A percentile compares a stretch with the other conserved stretches of the same genome.
Conservation (phyloP, 2,113 vertebrate genomes). For the Thermophis baileyi region DNA sequence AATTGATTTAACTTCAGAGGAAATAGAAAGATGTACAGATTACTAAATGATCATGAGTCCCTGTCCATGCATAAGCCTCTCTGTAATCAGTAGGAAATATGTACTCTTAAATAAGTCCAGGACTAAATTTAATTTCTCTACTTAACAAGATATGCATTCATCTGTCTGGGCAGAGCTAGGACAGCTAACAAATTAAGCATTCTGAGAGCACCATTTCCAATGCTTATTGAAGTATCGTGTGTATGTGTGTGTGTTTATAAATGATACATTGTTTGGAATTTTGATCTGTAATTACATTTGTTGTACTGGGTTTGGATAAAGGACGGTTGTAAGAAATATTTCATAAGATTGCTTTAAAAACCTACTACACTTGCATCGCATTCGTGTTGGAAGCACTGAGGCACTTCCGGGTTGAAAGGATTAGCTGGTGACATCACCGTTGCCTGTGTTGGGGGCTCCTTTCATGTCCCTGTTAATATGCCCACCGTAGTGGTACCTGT, state of each 20-base stretch:
- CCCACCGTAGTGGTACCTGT: background rate
- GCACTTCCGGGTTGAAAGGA: background rate
- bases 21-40: background rate
- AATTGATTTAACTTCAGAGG: background rate
- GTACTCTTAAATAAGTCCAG: background rate
- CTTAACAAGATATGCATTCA: background rate
- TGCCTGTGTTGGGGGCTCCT: background rate
- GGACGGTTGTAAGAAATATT: background rate
- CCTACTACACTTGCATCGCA: background rate
- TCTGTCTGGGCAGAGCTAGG: background rate
- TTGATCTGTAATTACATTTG: background rate
- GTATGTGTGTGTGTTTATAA: background rate
- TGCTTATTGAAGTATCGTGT: background rate
- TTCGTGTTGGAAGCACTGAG: background rate
- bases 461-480: background rate
- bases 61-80: background rate
- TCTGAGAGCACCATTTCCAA: background rate
- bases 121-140: background rate
- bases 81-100: background rate
- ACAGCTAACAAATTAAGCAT: background rate
- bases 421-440: background rate
- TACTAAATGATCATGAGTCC: background rate
- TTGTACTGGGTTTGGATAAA: background rate
- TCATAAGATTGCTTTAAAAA: background rate
- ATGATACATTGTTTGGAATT: background rate